phyloP scores from a whole-genome alignment of 53 echinoderm and acorn worm species.

The Astropecten irregularis region DNA sequence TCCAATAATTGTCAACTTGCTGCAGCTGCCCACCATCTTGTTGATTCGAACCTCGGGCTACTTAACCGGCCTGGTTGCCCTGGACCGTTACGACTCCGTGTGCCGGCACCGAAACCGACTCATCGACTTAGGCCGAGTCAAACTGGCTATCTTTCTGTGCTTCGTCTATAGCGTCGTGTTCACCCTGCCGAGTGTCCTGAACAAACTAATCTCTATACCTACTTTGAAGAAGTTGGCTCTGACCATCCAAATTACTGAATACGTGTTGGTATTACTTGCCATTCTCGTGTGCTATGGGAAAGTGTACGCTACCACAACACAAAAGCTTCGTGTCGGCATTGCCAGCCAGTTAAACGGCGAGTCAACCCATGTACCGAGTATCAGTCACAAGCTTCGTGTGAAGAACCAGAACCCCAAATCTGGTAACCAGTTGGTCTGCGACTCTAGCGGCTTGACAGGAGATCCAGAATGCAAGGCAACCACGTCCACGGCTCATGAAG shows the following conservation, averaged over 20 bases:
- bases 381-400: too few relatives aligned
- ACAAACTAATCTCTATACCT: neutral
- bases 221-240: neutral
- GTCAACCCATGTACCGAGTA: too few relatives aligned
- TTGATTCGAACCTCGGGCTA: neutral
- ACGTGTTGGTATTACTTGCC: neutral
- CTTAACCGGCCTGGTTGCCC: neutral
- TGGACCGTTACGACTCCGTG: conserved; percentile 1
- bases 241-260: neutral
- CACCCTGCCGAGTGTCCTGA: neutral
- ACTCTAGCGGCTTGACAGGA: too few relatives aligned
- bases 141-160: neutral
- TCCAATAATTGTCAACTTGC: neutral
- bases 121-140: neutral
- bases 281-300: neutral
- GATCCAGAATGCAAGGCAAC: too few relatives aligned
- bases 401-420: too few relatives aligned
- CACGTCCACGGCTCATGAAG: too few relatives aligned
- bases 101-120: neutral
- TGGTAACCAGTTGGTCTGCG: too few relatives aligned
- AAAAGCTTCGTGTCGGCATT: too few relatives aligned
- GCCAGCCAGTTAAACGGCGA: too few relatives aligned
- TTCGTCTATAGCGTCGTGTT: neutral
- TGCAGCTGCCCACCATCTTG: neutral
- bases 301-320: neutral